Evolutionary conservation across 2,797 vertebrate species (phyloP).

Genomic region (Spinus pinus): DNA sequence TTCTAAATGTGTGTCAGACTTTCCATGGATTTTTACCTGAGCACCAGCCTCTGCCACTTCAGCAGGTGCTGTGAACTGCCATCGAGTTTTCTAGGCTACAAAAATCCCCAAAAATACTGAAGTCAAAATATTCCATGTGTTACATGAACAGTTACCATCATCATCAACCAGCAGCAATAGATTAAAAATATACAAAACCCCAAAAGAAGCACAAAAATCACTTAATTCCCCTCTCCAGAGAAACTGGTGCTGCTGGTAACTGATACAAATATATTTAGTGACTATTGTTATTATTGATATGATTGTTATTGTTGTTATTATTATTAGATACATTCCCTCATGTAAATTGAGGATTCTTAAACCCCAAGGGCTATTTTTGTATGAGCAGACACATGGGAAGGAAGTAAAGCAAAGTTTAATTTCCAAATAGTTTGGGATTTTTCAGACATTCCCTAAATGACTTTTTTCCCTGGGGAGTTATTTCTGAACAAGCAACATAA

Average conservation of each 20-base stretch:
- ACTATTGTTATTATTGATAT: not conserved
- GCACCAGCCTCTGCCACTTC: not conserved
- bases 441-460: not conserved
- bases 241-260: not conserved
- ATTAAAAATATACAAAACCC: not conserved
- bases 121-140: not conserved
- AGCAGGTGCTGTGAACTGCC: not conserved
- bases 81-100: not conserved
- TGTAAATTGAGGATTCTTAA: not conserved
- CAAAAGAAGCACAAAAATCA: not conserved
- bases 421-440: not conserved
- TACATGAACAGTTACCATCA: not conserved
- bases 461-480: not conserved
- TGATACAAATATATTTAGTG: not conserved
- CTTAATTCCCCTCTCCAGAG: not conserved
- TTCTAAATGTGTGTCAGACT: not conserved
- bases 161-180: not conserved
- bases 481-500: not conserved
- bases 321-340: not conserved
- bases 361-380: not conserved
- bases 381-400: not conserved
- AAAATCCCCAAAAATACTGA: not conserved
- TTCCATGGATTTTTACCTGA: not conserved
- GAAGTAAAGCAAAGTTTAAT: not conserved
- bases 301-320: not conserved